Evolutionary conservation across 1,140 invertebrate species (phyloP).

Genomic region (Thaumetopoea pityocampa): DNA sequence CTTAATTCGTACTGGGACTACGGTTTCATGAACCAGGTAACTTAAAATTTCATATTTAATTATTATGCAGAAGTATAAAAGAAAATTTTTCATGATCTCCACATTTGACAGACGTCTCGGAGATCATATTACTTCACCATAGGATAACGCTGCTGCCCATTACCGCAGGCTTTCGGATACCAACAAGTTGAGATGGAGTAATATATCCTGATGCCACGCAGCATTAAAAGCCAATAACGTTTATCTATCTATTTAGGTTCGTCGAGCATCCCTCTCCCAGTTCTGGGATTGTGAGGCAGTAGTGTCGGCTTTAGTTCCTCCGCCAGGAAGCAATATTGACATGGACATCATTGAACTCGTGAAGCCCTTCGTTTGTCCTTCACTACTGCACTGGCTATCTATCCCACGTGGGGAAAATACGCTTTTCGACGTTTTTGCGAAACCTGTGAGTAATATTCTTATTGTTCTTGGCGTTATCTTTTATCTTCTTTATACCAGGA

Average conservation of each 20-base stretch:
- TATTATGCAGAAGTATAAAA: too few species aligned
- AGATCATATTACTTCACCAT: too few species aligned
- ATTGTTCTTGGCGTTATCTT: too few species aligned
- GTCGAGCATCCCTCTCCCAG: conserved; percentile 46
- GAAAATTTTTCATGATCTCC: too few species aligned
- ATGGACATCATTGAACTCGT: conserved; percentile 27
- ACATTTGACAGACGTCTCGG: too few species aligned
- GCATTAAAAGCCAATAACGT: too few species aligned
- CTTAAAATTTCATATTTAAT: conserved; percentile 1
- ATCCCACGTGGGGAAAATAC: conserved; percentile 63
- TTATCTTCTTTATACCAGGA: too few species aligned
- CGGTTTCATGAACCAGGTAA: conserved; percentile 66
- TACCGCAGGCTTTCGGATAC: too few species aligned
- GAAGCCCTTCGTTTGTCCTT: conserved; percentile 58
- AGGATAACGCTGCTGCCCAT: too few species aligned
- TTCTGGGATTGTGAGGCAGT: conserved; percentile 71
- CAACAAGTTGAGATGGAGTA: too few species aligned
- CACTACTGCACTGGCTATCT: conserved; percentile 65
- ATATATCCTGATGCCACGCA: too few species aligned
- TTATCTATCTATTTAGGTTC: conserved; percentile 37
- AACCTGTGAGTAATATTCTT: conserved; percentile 50
- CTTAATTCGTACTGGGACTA: conserved; percentile 66
- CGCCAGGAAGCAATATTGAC: conserved; percentile 38
- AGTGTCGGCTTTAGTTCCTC: conserved; percentile 37
- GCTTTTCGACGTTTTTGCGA: conserved; percentile 57